Evolutionary conservation across 2,888 invertebrate genomes (phyloP).

Genomic region (Eupithecia subumbrata): DNA sequence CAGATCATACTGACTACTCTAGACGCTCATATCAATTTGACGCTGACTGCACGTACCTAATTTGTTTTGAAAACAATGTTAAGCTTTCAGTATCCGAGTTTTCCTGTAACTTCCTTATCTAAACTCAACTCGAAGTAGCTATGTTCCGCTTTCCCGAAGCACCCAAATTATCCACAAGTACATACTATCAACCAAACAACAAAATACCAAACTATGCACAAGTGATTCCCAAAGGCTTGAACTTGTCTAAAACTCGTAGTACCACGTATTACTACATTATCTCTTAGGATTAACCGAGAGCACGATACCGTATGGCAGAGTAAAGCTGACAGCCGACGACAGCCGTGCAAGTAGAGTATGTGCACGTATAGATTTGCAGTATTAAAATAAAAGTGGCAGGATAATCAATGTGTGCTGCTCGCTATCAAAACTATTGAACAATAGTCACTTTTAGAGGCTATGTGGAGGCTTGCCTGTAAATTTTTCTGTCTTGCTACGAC

Average conservation of each 20-base stretch:
- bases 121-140: constrained; percentile 25
- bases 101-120: constrained; percentile 15
- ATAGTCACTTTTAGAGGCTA: too few relatives aligned
- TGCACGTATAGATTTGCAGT: not conserved
- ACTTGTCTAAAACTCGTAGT: constrained; percentile 45
- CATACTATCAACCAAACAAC: constrained; percentile 33
- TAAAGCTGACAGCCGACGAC: constrained; percentile 4
- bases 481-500: not conserved
- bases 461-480: too few relatives aligned
- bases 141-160: constrained; percentile 24
- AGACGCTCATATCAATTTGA: too few relatives aligned
- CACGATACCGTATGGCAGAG: constrained; percentile 40
- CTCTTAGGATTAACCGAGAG: constrained; percentile 48
- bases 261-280: constrained; percentile 44
- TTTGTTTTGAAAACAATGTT: not conserved
- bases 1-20: too few relatives aligned
- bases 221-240: constrained; percentile 46
- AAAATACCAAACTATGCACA: constrained; percentile 42
- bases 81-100: not conserved
- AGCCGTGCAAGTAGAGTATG: not conserved
- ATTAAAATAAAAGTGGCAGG: not conserved
- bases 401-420: not conserved
- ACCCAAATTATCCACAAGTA: constrained; percentile 30
- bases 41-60: not conserved
- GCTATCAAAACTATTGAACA: not conserved